Conservation (phyloP, 2,113 vertebrate genomes). For the Chrysochloris asiatica region DNA sequence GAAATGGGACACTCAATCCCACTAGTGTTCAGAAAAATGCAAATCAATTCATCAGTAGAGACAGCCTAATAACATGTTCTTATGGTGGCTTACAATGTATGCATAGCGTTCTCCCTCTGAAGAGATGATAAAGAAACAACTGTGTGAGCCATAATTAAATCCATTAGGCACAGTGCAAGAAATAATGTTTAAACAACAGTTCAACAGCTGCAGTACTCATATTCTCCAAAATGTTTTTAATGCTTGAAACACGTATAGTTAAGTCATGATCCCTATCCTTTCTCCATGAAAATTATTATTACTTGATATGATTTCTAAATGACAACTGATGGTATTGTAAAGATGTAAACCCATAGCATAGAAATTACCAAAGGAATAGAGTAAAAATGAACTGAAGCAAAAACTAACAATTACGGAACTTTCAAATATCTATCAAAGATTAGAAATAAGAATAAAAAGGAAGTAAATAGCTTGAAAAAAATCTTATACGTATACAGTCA, state of each 20-base stretch:
- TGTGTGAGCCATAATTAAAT: conserved; percentile 51
- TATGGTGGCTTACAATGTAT: conserved; percentile 38
- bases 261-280: conserved; percentile 50
- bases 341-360: background rate
- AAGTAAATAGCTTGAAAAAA: conserved; percentile 18
- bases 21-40: background rate
- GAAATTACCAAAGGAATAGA: conserved; percentile 18
- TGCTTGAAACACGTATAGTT: conserved; percentile 25
- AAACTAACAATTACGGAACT: conserved; percentile 18
- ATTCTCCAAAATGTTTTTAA: conserved; percentile 39
- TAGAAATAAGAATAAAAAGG: background rate
- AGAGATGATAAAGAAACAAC: conserved; percentile 64
- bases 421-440: conserved; percentile 53
- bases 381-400: conserved; percentile 25
- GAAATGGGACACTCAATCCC: background rate
- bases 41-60: conserved; percentile 37
- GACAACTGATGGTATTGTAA: conserved; percentile 2
- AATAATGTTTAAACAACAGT: conserved; percentile 65
- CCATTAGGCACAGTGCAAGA: conserved; percentile 25
- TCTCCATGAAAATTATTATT: conserved; percentile 51
- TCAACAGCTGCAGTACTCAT: conserved; percentile 36
- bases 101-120: conserved; percentile 2
- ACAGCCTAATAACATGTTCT: conserved; percentile 62
- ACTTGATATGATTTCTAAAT: conserved; percentile 50
- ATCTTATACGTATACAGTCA: background rate